Conservation (phyloP, 2,888 invertebrate genomes). For the Ariolimax columbianus region DNA sequence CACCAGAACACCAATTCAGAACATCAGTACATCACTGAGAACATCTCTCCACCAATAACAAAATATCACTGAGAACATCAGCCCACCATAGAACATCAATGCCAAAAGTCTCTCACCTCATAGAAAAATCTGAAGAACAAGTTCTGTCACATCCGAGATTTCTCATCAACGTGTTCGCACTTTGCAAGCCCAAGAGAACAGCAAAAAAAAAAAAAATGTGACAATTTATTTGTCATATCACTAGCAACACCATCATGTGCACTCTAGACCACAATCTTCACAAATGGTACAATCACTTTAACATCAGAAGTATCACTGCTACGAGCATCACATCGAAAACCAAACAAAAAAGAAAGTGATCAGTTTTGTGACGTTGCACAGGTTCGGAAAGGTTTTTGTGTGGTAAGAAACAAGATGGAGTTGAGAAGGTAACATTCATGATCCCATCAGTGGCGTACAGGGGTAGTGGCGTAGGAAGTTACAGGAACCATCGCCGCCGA, state of each 20-base stretch:
- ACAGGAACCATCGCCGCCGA: too few species aligned
- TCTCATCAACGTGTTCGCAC: not conserved
- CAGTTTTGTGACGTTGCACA: slow-evolving; percentile 23
- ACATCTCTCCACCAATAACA: too few species aligned
- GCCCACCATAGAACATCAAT: too few species aligned
- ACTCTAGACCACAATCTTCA: not conserved
- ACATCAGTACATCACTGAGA: too few species aligned
- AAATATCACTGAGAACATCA: too few species aligned
- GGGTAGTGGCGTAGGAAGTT: too few species aligned
- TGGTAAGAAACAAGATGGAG: not conserved
- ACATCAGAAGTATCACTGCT: slow-evolving; percentile 11
- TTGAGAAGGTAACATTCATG: not conserved
- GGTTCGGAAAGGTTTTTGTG: not conserved
- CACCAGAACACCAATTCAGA: too few species aligned
- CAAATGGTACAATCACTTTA: not conserved
- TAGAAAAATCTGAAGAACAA: too few species aligned
- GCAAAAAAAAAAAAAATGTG: not conserved
- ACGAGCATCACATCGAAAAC: slow-evolving; percentile 6
- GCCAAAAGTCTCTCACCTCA: too few species aligned
- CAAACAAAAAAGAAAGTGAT: slow-evolving; percentile 5
- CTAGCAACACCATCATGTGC: not conserved
- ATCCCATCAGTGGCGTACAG: too few species aligned
- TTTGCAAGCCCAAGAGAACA: not conserved
- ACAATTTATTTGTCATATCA: not conserved
- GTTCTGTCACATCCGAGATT: not conserved